Percentiles rank a stretch among this genome's conserved stretches.
These are phyloP conservation scores for Dromiciops gliroides DNA, from an alignment of 2,113 vertebrate genomes.

Conservation along the genomic window DNA sequence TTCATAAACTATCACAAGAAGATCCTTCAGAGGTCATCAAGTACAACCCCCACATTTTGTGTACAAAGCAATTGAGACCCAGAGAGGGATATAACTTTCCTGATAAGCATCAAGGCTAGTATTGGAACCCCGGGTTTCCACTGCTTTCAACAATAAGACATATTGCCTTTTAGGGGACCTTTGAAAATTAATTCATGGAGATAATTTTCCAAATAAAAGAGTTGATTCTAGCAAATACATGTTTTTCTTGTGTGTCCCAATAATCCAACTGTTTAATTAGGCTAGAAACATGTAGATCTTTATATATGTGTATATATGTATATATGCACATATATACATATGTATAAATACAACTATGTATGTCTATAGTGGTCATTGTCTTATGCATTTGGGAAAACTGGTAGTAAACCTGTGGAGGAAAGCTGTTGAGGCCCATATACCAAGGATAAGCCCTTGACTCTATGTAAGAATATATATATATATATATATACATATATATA, in stretches of 20 bases:
- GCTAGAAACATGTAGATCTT: background rate
- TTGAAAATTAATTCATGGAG: background rate
- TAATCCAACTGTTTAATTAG: background rate
- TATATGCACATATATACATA: too few species aligned
- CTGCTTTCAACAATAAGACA: background rate
- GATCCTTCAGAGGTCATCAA: background rate
- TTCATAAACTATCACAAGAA: background rate
- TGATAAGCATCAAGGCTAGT: background rate
- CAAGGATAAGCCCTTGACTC: background rate
- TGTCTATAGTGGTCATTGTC: background rate
- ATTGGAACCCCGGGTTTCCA: background rate
- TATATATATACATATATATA: too few species aligned
- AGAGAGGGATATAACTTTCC: background rate
- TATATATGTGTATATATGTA: too few species aligned
- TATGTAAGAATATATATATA: too few species aligned
- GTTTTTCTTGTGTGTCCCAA: background rate
- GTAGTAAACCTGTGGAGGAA: background rate
- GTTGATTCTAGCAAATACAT: background rate
- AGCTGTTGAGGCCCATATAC: background rate
- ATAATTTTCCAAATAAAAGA: background rate
- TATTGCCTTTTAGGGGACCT: background rate
- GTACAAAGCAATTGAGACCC: background rate
- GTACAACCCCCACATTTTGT: background rate
- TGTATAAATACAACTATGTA: too few species aligned
- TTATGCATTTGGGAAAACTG: background rate